Conservation (phyloP, 2,888 invertebrate genomes). For the Aspidapion aeneum region DNA sequence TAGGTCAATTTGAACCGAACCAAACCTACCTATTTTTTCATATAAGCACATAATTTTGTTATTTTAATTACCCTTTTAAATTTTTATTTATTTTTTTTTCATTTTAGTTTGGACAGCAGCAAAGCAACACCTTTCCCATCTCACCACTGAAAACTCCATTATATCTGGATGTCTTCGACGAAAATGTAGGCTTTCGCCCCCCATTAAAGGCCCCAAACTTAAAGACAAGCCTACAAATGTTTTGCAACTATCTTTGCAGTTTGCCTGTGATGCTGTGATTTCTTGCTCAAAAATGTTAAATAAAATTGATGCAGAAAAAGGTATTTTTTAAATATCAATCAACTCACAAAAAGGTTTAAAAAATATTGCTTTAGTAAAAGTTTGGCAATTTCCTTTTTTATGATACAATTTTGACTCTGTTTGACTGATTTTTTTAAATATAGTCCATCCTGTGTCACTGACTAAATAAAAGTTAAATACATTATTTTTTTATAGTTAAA, state of each 20-base stretch:
- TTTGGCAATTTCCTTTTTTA: too few relatives aligned
- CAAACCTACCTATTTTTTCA: too few relatives aligned
- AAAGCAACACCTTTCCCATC: conserved; percentile 20
- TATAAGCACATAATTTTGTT: too few relatives aligned
- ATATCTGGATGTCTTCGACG: conserved; percentile 25
- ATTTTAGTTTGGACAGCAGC: conserved; percentile 33
- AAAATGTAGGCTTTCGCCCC: conserved; percentile 28
- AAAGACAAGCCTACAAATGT: conserved; percentile 34
- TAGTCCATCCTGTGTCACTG: too few relatives aligned
- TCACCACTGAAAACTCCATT: conserved; percentile 7
- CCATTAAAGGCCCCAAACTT: conserved; percentile 42
- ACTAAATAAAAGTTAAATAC: too few relatives aligned
- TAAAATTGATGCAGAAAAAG: conserved; percentile 64
- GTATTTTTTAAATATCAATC: conserved; percentile 15
- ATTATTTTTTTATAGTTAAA: too few relatives aligned
- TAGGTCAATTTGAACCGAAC: too few relatives aligned
- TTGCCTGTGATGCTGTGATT: conserved; percentile 55
- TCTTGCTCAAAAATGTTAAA: conserved; percentile 60
- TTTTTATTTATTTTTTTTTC: too few relatives aligned
- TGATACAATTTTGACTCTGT: too few relatives aligned
- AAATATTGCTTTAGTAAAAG: too few relatives aligned
- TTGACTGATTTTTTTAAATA: too few relatives aligned
- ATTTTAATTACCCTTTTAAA: too few relatives aligned
- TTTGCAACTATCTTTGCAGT: conserved; percentile 41
- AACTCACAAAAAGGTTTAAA: neutral